Percentiles rank a stretch among this genome's conserved stretches.
phyloP scores from a whole-genome alignment of 2,113 vertebrate genomes.

The Phodopus roborovskii region DNA sequence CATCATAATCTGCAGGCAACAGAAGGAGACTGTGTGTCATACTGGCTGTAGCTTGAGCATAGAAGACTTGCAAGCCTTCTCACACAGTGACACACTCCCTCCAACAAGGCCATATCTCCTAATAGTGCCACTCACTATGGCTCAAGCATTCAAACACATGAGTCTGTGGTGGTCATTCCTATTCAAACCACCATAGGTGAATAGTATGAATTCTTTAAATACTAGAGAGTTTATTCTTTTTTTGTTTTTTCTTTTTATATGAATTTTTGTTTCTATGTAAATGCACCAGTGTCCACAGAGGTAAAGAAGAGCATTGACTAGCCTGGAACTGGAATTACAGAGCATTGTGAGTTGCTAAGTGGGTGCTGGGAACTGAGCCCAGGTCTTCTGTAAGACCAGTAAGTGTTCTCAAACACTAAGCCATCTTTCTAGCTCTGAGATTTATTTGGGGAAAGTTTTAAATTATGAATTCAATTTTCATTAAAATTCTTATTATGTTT shows the following conservation, averaged over 20 bases:
- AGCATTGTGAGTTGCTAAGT: background rate
- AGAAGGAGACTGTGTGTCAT: too few species aligned
- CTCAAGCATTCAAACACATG: too few species aligned
- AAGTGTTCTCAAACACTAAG: background rate
- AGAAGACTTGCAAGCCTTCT: too few species aligned
- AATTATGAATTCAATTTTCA: background rate
- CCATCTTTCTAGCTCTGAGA: background rate
- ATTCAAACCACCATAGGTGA: too few species aligned
- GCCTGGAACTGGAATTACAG: background rate
- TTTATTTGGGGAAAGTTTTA: conserved; percentile 2
- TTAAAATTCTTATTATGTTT: background rate
- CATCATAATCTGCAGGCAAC: too few species aligned
- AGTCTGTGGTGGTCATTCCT: too few species aligned
- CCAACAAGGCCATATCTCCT: too few species aligned
- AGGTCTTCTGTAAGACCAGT: background rate
- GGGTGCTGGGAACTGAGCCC: background rate
- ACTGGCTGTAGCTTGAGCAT: too few species aligned
- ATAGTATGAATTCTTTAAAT: conserved; percentile 10
- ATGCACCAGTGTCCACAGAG: background rate
- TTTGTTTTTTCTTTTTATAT: background rate
- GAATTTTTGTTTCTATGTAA: background rate
- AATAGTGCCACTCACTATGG: too few species aligned
- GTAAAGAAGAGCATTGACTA: background rate
- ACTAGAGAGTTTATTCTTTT: background rate
- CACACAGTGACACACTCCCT: too few species aligned